A percentile compares a stretch with the other conserved stretches of the same genome.
Conservation (phyloP, 2,797 vertebrate species). For the Pitangus sulphuratus region DNA sequence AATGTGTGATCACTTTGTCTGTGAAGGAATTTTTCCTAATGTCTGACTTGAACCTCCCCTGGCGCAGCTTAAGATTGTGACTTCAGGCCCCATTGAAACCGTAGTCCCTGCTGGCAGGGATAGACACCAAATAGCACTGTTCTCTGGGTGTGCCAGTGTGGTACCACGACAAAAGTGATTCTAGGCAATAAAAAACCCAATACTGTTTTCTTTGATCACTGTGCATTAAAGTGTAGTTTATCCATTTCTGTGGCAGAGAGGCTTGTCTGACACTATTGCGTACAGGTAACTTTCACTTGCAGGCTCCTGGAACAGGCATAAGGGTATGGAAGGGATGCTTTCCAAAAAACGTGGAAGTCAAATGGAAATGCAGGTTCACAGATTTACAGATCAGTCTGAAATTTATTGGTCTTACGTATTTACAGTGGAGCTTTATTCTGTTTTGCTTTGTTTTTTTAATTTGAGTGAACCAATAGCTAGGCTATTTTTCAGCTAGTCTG, state of each 20-base stretch:
- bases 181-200: not conserved
- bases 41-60: rapidly evolving
- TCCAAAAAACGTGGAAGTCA: rapidly evolving
- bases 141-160: rapidly evolving
- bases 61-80: no score
- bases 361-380: no score
- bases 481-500: not conserved
- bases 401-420: rapidly evolving
- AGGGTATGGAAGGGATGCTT: not conserved
- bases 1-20: no score
- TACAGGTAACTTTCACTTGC: rapidly evolving
- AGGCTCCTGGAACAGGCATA: rapidly evolving
- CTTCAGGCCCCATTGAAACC: rapidly evolving
- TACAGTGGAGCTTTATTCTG: not conserved
- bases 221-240: not conserved
- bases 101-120: not conserved
- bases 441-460: not conserved
- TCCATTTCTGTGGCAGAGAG: rapidly evolving
- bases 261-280: rapidly evolving
- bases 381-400: not conserved
- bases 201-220: rapidly evolving
- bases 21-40: not conserved
- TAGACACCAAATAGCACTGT: rapidly evolving
- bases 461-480: not conserved
- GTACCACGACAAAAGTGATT: rapidly evolving